Conservation (phyloP, 2,113 vertebrate species). For the Phasianus colchicus region DNA sequence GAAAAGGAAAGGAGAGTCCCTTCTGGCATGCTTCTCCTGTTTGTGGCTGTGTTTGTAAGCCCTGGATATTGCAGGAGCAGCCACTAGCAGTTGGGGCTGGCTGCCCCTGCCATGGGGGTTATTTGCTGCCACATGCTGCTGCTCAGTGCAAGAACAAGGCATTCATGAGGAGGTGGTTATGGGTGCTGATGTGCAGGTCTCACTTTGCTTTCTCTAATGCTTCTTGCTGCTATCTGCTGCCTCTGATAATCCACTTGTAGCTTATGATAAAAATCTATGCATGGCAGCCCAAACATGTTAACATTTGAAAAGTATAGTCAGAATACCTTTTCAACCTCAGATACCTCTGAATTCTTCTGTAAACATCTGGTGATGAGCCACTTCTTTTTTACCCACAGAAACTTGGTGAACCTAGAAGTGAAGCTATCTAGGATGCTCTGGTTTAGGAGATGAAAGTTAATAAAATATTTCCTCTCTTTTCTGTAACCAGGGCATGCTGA, state of each 20-base stretch:
- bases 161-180: not conserved
- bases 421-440: not conserved
- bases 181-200: not conserved
- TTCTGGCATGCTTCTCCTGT: not conserved
- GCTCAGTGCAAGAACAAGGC: not conserved
- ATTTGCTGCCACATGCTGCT: not conserved
- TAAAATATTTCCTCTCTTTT: constrained; percentile 34
- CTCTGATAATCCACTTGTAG: not conserved
- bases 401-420: not conserved
- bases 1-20: not conserved
- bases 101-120: not conserved
- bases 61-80: not conserved
- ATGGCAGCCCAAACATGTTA: not conserved
- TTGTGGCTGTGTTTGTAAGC: not conserved
- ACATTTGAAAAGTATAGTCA: not conserved
- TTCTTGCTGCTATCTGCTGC: not conserved
- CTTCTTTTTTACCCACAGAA: not conserved
- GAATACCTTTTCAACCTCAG: not conserved
- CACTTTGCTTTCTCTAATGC: not conserved
- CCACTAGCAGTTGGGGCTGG: fast-evolving
- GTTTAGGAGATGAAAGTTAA: not conserved
- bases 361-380: not conserved
- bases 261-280: not conserved
- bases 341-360: not conserved
- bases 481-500: not conserved